Evolutionary conservation across 2,888 invertebrate genomes (phyloP).

Genomic region (Xylophagus ater): DNA sequence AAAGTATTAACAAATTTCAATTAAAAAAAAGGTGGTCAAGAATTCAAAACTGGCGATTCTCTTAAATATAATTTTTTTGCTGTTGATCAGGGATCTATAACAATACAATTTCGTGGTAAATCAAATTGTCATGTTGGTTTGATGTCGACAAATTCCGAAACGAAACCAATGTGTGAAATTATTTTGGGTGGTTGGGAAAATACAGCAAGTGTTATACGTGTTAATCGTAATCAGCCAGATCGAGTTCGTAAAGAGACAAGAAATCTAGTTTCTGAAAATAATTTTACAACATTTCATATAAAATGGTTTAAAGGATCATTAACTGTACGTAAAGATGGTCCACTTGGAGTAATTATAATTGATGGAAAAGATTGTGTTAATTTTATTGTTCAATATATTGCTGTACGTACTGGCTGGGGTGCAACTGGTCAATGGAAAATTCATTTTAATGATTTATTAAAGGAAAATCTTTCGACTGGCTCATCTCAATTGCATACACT

Average conservation of each 20-base stretch:
- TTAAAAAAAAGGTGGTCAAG: conserved; percentile 40
- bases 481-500: no score
- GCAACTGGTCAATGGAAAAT: conserved; percentile 53
- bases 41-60: conserved; percentile 46
- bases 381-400: conserved; percentile 49
- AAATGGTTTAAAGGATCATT: conserved; percentile 48
- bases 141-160: conserved; percentile 43
- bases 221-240: conserved; percentile 50
- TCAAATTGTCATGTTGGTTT: conserved; percentile 55
- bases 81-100: conserved; percentile 43
- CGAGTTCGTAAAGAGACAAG: conserved; percentile 49
- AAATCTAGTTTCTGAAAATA: conserved; percentile 45
- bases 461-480: no score
- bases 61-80: conserved; percentile 50
- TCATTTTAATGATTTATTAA: conserved; percentile 24
- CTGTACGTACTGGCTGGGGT: conserved; percentile 54
- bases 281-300: conserved; percentile 46
- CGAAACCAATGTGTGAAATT: conserved; percentile 54
- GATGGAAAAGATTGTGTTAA: conserved; percentile 50
- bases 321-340: conserved; percentile 40
- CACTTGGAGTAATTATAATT: conserved; percentile 43
- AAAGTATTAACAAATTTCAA: background rate
- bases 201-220: conserved; percentile 51
- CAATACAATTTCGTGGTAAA: conserved; percentile 48
- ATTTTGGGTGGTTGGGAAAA: conserved; percentile 60